These are phyloP conservation scores for Galerucella pusilla DNA, from an alignment of 2,888 invertebrate species.

Conservation along the genomic window DNA sequence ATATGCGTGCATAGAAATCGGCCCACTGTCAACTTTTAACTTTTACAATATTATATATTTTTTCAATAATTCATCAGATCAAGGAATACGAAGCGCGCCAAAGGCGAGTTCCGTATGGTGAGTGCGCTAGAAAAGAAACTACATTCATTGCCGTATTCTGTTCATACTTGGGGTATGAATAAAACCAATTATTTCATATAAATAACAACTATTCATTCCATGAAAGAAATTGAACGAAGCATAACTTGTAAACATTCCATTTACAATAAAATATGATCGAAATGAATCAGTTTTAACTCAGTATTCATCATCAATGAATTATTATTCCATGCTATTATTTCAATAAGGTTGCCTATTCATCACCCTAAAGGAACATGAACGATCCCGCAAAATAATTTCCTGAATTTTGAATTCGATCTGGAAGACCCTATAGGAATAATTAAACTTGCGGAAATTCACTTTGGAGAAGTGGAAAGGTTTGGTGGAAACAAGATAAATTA, in stretches of 20 bases:
- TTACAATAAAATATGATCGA: slow-evolving; percentile 30
- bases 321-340: slow-evolving; percentile 34
- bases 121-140: too few species aligned
- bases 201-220: not conserved
- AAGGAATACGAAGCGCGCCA: too few species aligned
- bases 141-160: too few species aligned
- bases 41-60: too few species aligned
- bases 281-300: slow-evolving; percentile 5
- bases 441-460: slow-evolving; percentile 12
- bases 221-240: slow-evolving; percentile 12
- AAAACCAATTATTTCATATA: not conserved
- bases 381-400: slow-evolving; percentile 35
- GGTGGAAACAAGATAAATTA: too few species aligned
- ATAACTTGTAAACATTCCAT: slow-evolving; percentile 25
- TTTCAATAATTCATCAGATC: too few species aligned
- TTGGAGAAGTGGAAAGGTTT: not conserved
- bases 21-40: too few species aligned
- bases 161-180: too few species aligned
- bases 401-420: slow-evolving; percentile 26
- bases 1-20: too few species aligned
- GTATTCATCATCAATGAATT: slow-evolving; percentile 15
- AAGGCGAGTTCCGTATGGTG: too few species aligned
- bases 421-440: slow-evolving; percentile 21
- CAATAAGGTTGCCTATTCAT: slow-evolving; percentile 38
- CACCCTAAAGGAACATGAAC: slow-evolving; percentile 21